Conservation (phyloP, 2,113 vertebrate species). For the Tragelaphus strepsiceros region DNA sequence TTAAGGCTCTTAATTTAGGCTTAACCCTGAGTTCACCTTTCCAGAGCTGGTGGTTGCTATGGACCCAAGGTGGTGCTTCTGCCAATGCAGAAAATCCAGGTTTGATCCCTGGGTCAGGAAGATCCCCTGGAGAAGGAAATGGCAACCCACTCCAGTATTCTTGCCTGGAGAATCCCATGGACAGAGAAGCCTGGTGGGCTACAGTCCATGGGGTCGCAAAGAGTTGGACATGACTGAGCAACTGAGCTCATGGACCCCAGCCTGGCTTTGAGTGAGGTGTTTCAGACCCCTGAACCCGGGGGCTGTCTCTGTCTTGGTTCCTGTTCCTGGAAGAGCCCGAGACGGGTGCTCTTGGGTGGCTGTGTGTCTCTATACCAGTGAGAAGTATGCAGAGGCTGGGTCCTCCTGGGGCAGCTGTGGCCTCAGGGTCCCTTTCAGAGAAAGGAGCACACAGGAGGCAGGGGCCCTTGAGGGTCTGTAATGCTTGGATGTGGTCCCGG, state of each 20-base stretch:
- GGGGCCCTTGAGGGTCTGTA: too few species aligned
- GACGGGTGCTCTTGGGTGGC: neutral
- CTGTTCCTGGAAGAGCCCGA: neutral
- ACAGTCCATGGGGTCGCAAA: neutral
- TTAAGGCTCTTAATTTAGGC: neutral
- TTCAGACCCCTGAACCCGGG: fast-evolving
- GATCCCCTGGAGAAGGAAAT: neutral
- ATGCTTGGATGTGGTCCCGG: neutral
- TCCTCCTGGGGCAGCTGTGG: too few species aligned
- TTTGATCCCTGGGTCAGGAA: neutral
- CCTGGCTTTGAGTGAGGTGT: neutral
- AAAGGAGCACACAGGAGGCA: fast-evolving
- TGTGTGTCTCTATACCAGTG: neutral
- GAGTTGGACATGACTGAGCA: neutral
- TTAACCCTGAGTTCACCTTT: neutral
- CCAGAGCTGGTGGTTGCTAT: neutral
- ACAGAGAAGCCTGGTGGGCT: neutral
- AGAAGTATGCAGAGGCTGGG: neutral
- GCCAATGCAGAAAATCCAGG: neutral
- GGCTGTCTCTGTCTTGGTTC: neutral
- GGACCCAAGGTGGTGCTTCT: neutral
- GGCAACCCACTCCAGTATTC: neutral
- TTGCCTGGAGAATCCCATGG: neutral
- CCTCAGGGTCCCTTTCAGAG: neutral
- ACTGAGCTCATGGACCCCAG: neutral